Evolutionary conservation across 1,140 invertebrate species (phyloP), one percentile per base, ranked within the genome.

Genomic region (Drosophila nebulosa): DNA sequence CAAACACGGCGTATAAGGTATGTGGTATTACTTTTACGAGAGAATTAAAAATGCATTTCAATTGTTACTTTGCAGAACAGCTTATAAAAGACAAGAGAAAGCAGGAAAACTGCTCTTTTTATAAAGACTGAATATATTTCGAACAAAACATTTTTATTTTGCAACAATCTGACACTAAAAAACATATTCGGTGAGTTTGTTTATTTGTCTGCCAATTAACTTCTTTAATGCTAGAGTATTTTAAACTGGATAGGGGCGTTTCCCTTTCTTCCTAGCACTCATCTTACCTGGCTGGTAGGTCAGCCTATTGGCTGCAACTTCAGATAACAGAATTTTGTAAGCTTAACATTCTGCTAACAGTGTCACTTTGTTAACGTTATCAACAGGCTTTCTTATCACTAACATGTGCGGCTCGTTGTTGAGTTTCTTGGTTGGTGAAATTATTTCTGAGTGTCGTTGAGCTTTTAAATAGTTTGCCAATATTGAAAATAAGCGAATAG

Each of bases 391-490:
- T 68, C 78, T 81, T 81, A 81, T 81, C 79, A 81, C 32, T 69
- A 69, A 79, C 74, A 69, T 56, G 1, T 9, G 58, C n/a, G n/a
- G 27, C 6, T 14, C 53, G 65, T 81, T 81, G 79, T 76, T 78
- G 79, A 74, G 51, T 61, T 46, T 73, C 39, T 22, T 10, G 70
- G 39, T 81, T 81, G 79, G 78, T 78, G 79, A 81, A 81, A 74
- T 59, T 30, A 7, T 55, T 16, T 74, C 62, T 62, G 53, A 36
- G 39, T 55, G 55, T 56, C 50, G 70, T 4, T 35, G 42, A 81
- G 79, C 78, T 81, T 81, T 81, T 67, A 50, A 36, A 80, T 77
- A 81, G 61, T 77, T 81, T 72, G 64, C 58, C 65, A 74, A 81
- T 65, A 77, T 51, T 69, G 64, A 64, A 65, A 55, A 69, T 61